These are phyloP conservation scores for Whitmania pigra DNA, from an alignment of 1,140 invertebrate species.

Conservation along the genomic window DNA sequence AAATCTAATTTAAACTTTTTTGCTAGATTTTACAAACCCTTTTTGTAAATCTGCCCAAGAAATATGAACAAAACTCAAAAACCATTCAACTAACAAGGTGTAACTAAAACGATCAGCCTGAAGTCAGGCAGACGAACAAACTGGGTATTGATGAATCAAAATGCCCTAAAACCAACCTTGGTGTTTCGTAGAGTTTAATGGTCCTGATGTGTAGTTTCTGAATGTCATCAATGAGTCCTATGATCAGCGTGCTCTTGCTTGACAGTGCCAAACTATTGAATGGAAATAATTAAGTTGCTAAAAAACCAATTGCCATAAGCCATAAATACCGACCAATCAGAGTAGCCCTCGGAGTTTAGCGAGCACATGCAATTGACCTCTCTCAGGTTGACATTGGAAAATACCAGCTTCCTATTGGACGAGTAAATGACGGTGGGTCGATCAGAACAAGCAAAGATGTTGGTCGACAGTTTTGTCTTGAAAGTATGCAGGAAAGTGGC, in stretches of 20 bases:
- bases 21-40: too few species aligned
- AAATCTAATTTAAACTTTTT: too few species aligned
- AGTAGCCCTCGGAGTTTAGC: conserved; percentile 81
- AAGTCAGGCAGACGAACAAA: not conserved
- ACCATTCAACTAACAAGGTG: not conserved
- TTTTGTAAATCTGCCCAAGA: too few species aligned
- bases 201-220: conserved; percentile 93
- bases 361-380: conserved; percentile 98
- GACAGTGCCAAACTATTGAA: conserved; percentile 68
- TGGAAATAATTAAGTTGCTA: not conserved
- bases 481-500: conserved; percentile 86
- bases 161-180: conserved; percentile 46
- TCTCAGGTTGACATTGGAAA: conserved; percentile 96
- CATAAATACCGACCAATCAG: conserved; percentile 55
- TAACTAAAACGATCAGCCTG: not conserved
- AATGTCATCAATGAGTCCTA: conserved; percentile 97
- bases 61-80: not conserved
- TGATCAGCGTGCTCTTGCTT: conserved; percentile 80
- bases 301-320: not conserved
- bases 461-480: conserved; percentile 75
- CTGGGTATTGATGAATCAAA: not conserved
- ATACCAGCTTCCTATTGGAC: conserved; percentile 94
- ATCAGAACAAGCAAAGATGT: conserved; percentile 97
- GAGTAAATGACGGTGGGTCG: conserved; percentile 96
- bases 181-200: conserved; percentile 82